Evolutionary conservation across 2,888 invertebrate genomes (phyloP), one percentile per base, ranked within the genome.

Genomic region (Agrochola litura): DNA sequence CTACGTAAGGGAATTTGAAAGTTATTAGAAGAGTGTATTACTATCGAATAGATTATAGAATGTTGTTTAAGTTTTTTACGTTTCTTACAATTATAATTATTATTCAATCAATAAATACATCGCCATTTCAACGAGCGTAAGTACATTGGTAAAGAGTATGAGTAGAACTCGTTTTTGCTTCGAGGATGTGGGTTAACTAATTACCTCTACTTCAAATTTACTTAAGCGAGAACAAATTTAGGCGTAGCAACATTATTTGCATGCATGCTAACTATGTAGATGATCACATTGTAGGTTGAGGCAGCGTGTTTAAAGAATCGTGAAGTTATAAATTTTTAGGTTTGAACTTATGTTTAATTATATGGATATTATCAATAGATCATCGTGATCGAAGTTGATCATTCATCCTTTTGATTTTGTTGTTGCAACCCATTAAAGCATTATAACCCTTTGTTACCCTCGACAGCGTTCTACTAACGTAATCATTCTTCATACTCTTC

Each of bases 141-240:
- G 56, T 58, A 69, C 46, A 46, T 60, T n/a, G 14, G 37, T 67
- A 58, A 78, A 56, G 68, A 66, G 25, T 69, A 61, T 19, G 25
- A 58, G 1, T 66, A 66, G 41, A 85, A 83, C 72, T 66, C 71
- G 82, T 85, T 82, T 66, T 41, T 72, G 6, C 65, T 58, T 61
- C 37, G 64, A 76, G 76, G 77, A 86, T 81, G 71, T 82, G 22
- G 64, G 63, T 76, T 79, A 70, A 77, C 66, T 82, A 83, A 83
- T 88, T 86, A 73, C 10, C 37, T 74, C 46, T 67, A 80, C 60
- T 73, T 74, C 74, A 84, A 91, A 86, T 82, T 77, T 74, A 71
- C 86, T 79, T 79, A 75, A 78, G 72, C 70, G 30, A 72, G 73
- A 78, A 71, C 81, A 82, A 81, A 88, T 79, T 77, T 68, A 76